Conservation (phyloP, 2,797 vertebrate genomes). For the Acanthurus leucopareius region DNA sequence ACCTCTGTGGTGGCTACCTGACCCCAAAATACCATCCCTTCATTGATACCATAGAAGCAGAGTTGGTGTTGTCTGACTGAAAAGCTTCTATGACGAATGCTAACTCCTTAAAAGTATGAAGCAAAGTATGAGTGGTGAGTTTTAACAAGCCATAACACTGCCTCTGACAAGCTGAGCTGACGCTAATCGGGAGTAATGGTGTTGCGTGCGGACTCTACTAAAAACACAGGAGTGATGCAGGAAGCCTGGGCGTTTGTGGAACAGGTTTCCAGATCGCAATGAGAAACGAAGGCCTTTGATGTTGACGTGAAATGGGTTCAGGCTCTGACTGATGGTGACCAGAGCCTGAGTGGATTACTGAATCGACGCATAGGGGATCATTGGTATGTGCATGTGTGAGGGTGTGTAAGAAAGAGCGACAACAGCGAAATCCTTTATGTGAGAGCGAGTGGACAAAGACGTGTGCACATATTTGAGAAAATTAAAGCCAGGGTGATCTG, state of each 20-base stretch:
- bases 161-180: conserved; percentile 72
- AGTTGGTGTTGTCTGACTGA: conserved; percentile 10
- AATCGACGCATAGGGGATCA: conserved; percentile 36
- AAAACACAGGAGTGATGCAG: conserved; percentile 12
- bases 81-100: conserved; percentile 31
- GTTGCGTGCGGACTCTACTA: conserved; percentile 48
- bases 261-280: conserved; percentile 45
- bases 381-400: conserved; percentile 29
- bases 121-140: conserved; percentile 28
- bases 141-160: conserved; percentile 64
- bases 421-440: conserved; percentile 43
- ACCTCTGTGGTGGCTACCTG: conserved; percentile 48
- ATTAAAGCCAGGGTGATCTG: conserved; percentile 58
- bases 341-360: conserved; percentile 58
- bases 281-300: conserved; percentile 66
- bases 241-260: conserved; percentile 50
- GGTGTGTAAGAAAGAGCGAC: conserved; percentile 30
- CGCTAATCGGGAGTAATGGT: conserved; percentile 78
- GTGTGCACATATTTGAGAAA: conserved; percentile 49
- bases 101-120: conserved; percentile 33
- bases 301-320: conserved; percentile 55
- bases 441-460: conserved; percentile 36
- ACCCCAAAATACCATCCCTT: conserved; percentile 34
- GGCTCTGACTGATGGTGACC: conserved; percentile 54
- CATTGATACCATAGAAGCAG: conserved; percentile 40